These are phyloP conservation scores for Trichoplusia ni DNA, from an alignment of 1,140 invertebrate genomes.

Conservation along the genomic window DNA sequence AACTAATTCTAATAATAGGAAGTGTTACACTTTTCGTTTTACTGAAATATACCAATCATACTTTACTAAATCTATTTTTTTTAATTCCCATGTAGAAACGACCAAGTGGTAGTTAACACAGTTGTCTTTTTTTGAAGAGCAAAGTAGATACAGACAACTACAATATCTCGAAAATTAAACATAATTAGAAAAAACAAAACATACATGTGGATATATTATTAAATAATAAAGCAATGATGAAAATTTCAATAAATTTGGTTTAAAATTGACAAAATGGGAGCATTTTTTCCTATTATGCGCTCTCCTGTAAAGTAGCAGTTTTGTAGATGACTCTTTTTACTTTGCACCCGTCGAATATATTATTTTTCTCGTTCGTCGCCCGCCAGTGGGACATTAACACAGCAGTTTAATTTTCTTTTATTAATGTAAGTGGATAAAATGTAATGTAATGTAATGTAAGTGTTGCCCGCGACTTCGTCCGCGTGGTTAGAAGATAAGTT, in stretches of 20 bases:
- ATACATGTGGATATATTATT: neutral
- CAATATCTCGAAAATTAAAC: slow-evolving; percentile 25
- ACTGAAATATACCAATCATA: neutral
- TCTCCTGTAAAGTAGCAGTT: slow-evolving; percentile 25
- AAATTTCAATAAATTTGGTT: slow-evolving; percentile 3
- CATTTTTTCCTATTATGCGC: slow-evolving; percentile 23
- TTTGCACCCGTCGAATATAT: slow-evolving; percentile 6
- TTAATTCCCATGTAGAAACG: slow-evolving; percentile 17
- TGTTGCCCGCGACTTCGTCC: too few species aligned
- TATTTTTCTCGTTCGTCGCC: too few species aligned
- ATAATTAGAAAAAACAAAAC: slow-evolving; percentile 7
- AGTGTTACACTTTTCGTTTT: neutral
- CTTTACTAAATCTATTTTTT: slow-evolving; percentile 1
- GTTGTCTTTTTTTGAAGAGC: slow-evolving; percentile 12
- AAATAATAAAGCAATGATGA: neutral
- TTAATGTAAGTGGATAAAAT: too few species aligned
- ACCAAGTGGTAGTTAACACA: slow-evolving; percentile 24
- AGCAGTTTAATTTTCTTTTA: too few species aligned
- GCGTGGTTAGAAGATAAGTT: too few species aligned
- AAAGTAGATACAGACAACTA: slow-evolving; percentile 19
- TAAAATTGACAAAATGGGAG: slow-evolving; percentile 2
- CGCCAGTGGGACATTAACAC: too few species aligned
- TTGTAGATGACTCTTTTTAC: slow-evolving; percentile 15
- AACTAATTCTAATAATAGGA: slow-evolving; percentile 1
- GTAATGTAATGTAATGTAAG: too few species aligned